Evolutionary conservation across 2,888 invertebrate species (phyloP).

Genomic region (Apeira syringaria): DNA sequence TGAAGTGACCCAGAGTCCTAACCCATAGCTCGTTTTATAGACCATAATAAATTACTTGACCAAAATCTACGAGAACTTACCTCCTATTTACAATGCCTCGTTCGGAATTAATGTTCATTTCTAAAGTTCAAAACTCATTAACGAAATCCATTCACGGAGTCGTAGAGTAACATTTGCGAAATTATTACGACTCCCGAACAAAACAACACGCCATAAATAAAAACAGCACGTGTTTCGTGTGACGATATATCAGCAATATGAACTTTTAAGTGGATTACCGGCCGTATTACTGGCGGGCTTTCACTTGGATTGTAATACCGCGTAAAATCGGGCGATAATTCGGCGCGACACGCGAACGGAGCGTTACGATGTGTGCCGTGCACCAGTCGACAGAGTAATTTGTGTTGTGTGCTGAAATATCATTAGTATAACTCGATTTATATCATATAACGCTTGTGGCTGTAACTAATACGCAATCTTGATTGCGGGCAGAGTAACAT

Average conservation of each 20-base stretch:
- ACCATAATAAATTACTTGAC: too few relatives aligned
- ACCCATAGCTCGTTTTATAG: too few relatives aligned
- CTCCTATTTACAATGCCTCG: background rate
- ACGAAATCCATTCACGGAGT: conserved; percentile 5
- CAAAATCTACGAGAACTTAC: too few relatives aligned
- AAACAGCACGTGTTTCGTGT: conserved; percentile 20
- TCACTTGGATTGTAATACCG: conserved; percentile 58
- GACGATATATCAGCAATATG: conserved; percentile 35
- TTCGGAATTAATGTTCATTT: background rate
- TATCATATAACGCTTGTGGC: conserved; percentile 25
- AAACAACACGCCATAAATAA: conserved; percentile 15
- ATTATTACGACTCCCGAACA: conserved; percentile 15
- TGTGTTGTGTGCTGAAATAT: conserved; percentile 34
- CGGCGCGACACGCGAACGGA: conserved; percentile 59
- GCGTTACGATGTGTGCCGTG: conserved; percentile 42
- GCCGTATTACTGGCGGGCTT: conserved; percentile 55
- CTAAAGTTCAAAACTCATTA: background rate
- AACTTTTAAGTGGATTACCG: conserved; percentile 70
- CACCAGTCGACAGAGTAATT: conserved; percentile 40
- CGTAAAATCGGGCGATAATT: conserved; percentile 59
- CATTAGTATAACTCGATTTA: conserved; percentile 33
- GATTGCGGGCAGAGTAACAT: conserved; percentile 14
- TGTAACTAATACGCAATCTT: conserved; percentile 28
- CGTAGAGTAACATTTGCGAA: conserved; percentile 9
- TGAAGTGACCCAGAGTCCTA: too few relatives aligned